Evolutionary conservation across 2,113 vertebrate genomes (phyloP).

Genomic region (Redunca redunca): DNA sequence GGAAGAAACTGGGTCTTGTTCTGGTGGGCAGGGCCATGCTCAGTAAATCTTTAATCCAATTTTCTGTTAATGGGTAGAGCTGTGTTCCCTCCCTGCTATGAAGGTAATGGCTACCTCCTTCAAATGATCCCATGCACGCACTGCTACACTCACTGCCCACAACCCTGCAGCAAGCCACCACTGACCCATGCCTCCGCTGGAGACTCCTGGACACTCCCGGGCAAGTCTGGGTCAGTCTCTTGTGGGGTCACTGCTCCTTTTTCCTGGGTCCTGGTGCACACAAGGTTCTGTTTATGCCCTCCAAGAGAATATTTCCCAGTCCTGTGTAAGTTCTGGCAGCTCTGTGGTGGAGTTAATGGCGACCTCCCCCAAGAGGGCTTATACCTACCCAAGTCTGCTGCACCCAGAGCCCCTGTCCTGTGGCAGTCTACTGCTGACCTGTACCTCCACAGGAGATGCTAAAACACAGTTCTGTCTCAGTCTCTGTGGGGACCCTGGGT

Average conservation of each 20-base stretch:
- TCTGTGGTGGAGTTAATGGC: not conserved
- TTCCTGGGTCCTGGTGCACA: not conserved
- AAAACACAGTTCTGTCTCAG: not conserved
- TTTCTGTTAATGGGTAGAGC: not conserved
- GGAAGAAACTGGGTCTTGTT: not conserved
- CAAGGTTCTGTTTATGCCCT: not conserved
- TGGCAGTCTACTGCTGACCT: not conserved
- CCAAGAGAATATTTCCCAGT: not conserved
- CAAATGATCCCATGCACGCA: not conserved
- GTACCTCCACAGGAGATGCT: not conserved
- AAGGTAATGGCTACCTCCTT: too few relatives aligned
- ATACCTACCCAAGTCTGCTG: not conserved
- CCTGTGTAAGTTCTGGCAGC: not conserved
- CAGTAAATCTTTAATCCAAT: not conserved
- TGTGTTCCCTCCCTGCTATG: not conserved
- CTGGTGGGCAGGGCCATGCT: not conserved
- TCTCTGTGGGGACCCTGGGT: not conserved
- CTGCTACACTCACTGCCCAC: not conserved
- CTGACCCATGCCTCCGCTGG: not conserved
- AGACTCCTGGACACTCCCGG: not conserved
- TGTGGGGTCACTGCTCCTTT: not conserved
- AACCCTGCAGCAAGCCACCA: not conserved
- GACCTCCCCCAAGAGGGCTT: not conserved
- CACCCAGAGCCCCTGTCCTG: not conserved
- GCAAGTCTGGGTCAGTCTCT: not conserved